phyloP scores from a whole-genome alignment of 92 coral and sea anemone genomes.

The Zoanthus solanderi region DNA sequence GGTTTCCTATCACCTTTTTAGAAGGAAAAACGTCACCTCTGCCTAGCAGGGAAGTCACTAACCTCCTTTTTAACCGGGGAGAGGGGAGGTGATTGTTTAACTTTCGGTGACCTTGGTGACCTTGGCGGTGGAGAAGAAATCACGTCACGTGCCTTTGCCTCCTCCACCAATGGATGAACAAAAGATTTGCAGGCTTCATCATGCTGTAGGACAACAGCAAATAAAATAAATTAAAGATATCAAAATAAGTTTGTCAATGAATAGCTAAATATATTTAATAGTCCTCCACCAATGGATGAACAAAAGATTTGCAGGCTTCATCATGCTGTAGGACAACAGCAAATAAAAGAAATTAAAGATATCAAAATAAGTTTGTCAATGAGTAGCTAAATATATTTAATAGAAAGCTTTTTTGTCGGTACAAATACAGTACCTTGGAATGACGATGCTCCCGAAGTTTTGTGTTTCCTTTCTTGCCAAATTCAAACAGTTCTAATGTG shows the following conservation, averaged over 20 bases:
- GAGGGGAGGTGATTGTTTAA: constrained; percentile 62
- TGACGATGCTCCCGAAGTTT: background rate
- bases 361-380: background rate
- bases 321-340: background rate
- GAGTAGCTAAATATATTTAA: background rate
- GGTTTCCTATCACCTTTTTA: too few species aligned
- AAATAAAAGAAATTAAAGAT: background rate
- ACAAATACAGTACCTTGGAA: constrained; percentile 7
- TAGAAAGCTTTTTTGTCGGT: too few species aligned
- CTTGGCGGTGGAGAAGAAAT: constrained; percentile 86
- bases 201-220: background rate
- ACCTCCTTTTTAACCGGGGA: constrained; percentile 51
- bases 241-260: background rate
- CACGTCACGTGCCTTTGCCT: constrained; percentile 74
- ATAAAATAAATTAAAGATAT: background rate
- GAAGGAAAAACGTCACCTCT: too few species aligned
- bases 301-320: constrained; percentile 57
- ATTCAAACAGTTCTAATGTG: background rate
- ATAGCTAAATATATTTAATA: background rate
- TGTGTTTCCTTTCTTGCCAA: background rate
- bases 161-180: constrained; percentile 79
- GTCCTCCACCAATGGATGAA: constrained; percentile 75
- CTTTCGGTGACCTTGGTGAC: constrained; percentile 78
- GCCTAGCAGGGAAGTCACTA: background rate
- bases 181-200: constrained; percentile 51